A percentile compares a stretch with the other conserved stretches of the same genome.
Evolutionary conservation across 2,888 invertebrate genomes (phyloP).

Genomic region (Alentia gelatinosa): DNA sequence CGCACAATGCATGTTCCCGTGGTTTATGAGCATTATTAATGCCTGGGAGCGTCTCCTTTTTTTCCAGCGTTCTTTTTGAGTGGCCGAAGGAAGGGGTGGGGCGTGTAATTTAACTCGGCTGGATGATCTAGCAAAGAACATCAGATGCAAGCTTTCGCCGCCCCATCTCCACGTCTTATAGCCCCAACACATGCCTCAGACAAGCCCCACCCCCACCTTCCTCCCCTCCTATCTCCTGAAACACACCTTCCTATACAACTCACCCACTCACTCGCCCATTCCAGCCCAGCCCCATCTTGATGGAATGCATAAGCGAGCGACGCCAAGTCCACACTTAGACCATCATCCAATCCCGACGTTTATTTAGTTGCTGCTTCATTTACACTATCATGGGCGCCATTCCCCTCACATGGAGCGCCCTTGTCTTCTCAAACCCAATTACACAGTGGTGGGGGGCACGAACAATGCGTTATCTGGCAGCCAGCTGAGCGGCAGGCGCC

Average conservation of each 20-base stretch:
- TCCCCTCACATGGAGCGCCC: background rate
- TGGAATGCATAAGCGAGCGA: background rate
- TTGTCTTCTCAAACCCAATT: slow-evolving; percentile 41
- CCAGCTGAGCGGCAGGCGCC: background rate
- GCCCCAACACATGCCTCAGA: too few relatives aligned
- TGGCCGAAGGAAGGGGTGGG: too few relatives aligned
- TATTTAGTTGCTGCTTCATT: slow-evolving; percentile 22
- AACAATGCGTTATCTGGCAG: slow-evolving; percentile 25
- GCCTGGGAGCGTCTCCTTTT: too few relatives aligned
- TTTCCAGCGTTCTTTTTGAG: too few relatives aligned
- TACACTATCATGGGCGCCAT: background rate
- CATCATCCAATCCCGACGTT: background rate
- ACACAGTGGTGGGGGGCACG: background rate
- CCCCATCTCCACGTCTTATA: too few relatives aligned
- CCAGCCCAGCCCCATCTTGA: background rate
- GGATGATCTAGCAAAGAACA: too few relatives aligned
- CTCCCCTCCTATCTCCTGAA: background rate
- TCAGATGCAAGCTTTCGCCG: too few relatives aligned
- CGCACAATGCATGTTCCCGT: too few relatives aligned
- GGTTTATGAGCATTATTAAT: too few relatives aligned
- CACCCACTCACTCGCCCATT: background rate
- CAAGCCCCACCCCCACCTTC: too few relatives aligned
- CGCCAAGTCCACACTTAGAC: slow-evolving; percentile 4
- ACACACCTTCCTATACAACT: too few relatives aligned
- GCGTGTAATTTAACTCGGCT: too few relatives aligned